Evolutionary conservation across 1,140 invertebrate species (phyloP), one percentile per base, ranked within the genome.

Genomic region (Heliothis virescens): DNA sequence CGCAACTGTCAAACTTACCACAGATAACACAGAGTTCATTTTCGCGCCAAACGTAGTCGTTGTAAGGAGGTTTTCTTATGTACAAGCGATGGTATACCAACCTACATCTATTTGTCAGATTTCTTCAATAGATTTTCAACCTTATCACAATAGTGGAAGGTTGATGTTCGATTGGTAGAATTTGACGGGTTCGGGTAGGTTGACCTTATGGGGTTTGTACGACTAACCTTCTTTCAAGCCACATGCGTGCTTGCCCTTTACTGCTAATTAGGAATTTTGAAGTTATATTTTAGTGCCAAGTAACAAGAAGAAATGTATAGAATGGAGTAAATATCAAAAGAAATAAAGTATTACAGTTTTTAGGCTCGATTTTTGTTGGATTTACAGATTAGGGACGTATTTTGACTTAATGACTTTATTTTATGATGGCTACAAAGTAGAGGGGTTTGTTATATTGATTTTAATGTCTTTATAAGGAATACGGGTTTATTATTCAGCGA

Each of bases 241-340:
- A 69, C 10, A 48, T 78, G 80, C 87, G 85, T 87, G 86, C 48
- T 76, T 55, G 82, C 84, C 82, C 84, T 87, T 87, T 86, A 47
- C 12, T 55, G 21, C 79, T 85, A 84, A 85, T 83, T 84, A 80
- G 75, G 85, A 79, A 80, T 74, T 87, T 86, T 50, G 80, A 71
- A 81, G 52, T 65, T 11, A 73, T 41, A 41, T 26, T 26, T 26
- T 47, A 60, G 69, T 47, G 69, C 48, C 67, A 47, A 79, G 21
- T 57, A 59, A 59, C 63, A 18, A 3, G 52, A 18, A 69, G 18
- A 57, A 18, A 59, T 78, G 62, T 78, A 3, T 4, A 18, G 63
- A 59, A 78, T 69, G 75, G 34, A 78, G 75, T 78, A 69, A 57
- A 50, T 78, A 78, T 78, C 75, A 69, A 67, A 59, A 55, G 63